A percentile compares a stretch with the other conserved stretches of the same genome.
Evolutionary conservation across 2,888 invertebrate genomes (phyloP).

Genomic region (Cheilosia scutellata): DNA sequence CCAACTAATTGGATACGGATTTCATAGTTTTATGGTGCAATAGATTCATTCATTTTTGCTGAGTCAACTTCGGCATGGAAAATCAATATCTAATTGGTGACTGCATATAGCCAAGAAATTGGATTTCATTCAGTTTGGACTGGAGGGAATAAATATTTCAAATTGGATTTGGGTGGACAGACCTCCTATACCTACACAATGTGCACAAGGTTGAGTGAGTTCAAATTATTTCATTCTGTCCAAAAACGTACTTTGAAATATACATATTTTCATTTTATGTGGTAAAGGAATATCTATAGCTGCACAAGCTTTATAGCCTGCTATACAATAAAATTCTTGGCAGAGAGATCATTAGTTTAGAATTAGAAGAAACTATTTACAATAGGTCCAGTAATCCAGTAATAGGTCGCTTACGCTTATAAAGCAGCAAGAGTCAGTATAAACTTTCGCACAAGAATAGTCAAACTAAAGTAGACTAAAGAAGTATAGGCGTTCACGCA

Average conservation of each 20-base stretch:
- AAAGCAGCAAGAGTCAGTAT: too few species aligned
- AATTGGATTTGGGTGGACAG: slow-evolving; percentile 3
- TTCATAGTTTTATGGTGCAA: slow-evolving; percentile 50
- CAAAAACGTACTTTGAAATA: not conserved
- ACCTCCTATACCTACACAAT: not conserved
- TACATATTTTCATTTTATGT: too few species aligned
- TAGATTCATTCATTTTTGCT: slow-evolving; percentile 27
- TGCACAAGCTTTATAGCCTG: too few species aligned
- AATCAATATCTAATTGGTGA: slow-evolving; percentile 46
- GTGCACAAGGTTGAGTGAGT: not conserved
- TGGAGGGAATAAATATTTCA: not conserved
- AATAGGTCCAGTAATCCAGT: too few species aligned
- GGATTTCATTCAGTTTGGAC: not conserved
- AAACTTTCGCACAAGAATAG: too few species aligned
- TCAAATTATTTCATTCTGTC: not conserved
- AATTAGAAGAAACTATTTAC: too few species aligned
- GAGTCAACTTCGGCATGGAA: slow-evolving; percentile 17
- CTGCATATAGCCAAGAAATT: slow-evolving; percentile 15
- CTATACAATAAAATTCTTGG: too few species aligned
- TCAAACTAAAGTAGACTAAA: too few species aligned
- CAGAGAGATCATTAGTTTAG: too few species aligned
- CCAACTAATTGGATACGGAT: slow-evolving; percentile 54
- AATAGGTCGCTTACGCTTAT: too few species aligned
- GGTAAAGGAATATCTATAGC: too few species aligned
- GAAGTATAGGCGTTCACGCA: too few species aligned